A percentile compares a stretch with the other conserved stretches of the same genome.
These are phyloP conservation scores for Polydesmus complanatus DNA, from an alignment of 2,888 invertebrate genomes.

Conservation along the genomic window DNA sequence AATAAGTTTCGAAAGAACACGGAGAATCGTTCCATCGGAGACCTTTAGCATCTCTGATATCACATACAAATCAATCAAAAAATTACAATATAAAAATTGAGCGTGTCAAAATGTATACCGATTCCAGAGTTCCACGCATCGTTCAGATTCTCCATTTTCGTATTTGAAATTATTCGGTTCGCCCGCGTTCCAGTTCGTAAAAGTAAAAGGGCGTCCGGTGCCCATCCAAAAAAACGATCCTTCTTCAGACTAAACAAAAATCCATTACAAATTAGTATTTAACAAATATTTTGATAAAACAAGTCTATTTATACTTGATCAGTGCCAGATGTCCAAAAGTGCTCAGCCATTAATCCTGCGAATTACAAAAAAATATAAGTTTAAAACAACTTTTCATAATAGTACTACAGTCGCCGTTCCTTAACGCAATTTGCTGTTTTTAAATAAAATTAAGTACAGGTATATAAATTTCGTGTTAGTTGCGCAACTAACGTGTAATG, in stretches of 20 bases:
- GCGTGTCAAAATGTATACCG: constrained; percentile 31
- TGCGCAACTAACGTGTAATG: no score
- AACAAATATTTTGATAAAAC: no score
- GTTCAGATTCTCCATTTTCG: constrained; percentile 85
- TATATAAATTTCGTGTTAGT: no score
- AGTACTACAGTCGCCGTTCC: no score
- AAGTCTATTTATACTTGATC: constrained; percentile 44
- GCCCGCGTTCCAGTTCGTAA: constrained; percentile 81
- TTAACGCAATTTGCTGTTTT: no score
- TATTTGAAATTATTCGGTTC: constrained; percentile 85
- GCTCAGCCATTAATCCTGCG: constrained; percentile 78
- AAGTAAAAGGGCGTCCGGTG: constrained; percentile 71
- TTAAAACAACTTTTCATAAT: no score
- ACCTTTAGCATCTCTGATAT: constrained; percentile 58
- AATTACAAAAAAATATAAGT: no score
- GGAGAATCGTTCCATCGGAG: constrained; percentile 89
- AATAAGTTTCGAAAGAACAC: constrained; percentile 82
- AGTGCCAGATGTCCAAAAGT: constrained; percentile 86
- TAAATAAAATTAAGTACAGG: no score
- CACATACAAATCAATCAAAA: not conserved
- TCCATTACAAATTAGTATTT: no score
- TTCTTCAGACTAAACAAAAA: constrained; percentile 46
- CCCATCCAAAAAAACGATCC: constrained; percentile 90
- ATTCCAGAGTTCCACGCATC: constrained; percentile 81
- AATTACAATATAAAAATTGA: no score